Conservation (phyloP, 2,113 vertebrate genomes). For the Chionodraco myersi region DNA sequence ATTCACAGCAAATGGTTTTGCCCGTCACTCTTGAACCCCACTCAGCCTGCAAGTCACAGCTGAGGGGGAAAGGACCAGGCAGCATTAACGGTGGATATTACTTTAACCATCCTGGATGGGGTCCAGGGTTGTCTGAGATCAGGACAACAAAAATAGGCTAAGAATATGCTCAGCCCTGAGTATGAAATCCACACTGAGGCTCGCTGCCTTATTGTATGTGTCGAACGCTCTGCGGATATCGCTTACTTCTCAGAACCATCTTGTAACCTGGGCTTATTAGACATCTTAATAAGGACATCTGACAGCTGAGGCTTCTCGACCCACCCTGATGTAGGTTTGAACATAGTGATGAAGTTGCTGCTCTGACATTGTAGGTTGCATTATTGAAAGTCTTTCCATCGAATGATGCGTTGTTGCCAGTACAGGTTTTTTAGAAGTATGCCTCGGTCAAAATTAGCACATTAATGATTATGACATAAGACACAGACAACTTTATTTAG, state of each 20-base stretch:
- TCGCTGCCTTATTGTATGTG: slow-evolving; percentile 71
- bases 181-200: slow-evolving; percentile 78
- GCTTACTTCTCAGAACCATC: slow-evolving; percentile 76
- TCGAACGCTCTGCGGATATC: slow-evolving; percentile 59
- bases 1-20: slow-evolving; percentile 10
- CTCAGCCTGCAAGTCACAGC: slow-evolving; percentile 40
- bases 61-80: slow-evolving; percentile 34
- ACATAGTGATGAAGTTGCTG: slow-evolving; percentile 55
- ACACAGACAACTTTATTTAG: neutral
- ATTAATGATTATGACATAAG: neutral
- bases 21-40: slow-evolving; percentile 3
- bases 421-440: neutral
- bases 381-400: slow-evolving; percentile 59
- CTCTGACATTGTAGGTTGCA: slow-evolving; percentile 36
- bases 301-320: slow-evolving; percentile 76
- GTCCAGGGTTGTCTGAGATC: slow-evolving; percentile 76
- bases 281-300: slow-evolving; percentile 79
- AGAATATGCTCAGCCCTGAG: slow-evolving; percentile 72
- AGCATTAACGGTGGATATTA: slow-evolving; percentile 66
- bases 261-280: slow-evolving; percentile 81
- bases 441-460: neutral
- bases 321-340: slow-evolving; percentile 64
- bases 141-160: slow-evolving; percentile 83
- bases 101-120: slow-evolving; percentile 72
- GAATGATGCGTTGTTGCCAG: neutral